Percentiles rank a stretch among this genome's conserved stretches.
phyloP scores from a whole-genome alignment of 1,140 invertebrate genomes.

The Drosophila guanche region DNA sequence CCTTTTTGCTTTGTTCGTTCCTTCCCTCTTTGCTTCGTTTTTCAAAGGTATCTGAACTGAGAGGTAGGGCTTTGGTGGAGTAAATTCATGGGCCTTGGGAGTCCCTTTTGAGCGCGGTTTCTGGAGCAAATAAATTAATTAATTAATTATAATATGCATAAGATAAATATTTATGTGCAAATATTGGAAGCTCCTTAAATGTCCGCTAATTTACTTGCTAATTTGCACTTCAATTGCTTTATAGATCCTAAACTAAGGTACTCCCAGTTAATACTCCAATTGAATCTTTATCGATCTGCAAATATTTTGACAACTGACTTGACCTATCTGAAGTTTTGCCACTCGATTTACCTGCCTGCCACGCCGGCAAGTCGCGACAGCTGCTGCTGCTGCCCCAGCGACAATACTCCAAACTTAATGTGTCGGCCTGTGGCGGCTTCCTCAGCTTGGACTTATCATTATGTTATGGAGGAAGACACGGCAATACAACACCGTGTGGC shows the following conservation, averaged over 20 bases:
- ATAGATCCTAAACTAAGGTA: too few relatives aligned
- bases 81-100: too few relatives aligned
- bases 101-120: too few relatives aligned
- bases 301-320: constrained; percentile 31
- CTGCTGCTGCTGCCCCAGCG: constrained; percentile 34
- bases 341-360: constrained; percentile 7
- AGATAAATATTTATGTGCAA: too few relatives aligned
- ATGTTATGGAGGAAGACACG: constrained; percentile 11
- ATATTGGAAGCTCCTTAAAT: too few relatives aligned
- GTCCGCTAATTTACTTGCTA: too few relatives aligned
- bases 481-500: constrained; percentile 20
- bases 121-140: too few relatives aligned
- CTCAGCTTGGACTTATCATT: constrained; percentile 37
- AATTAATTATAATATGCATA: too few relatives aligned
- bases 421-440: constrained; percentile 9
- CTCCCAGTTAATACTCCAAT: too few relatives aligned
- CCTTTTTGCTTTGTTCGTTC: constrained; percentile 1
- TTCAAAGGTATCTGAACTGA: not conserved
- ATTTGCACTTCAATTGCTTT: too few relatives aligned
- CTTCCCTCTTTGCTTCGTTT: constrained; percentile 4
- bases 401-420: constrained; percentile 63
- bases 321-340: constrained; percentile 52
- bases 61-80: too few relatives aligned
- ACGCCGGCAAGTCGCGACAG: constrained; percentile 19
- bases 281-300: not conserved